Conservation (phyloP, 2,797 vertebrate species). For the Todus mexicanus region DNA sequence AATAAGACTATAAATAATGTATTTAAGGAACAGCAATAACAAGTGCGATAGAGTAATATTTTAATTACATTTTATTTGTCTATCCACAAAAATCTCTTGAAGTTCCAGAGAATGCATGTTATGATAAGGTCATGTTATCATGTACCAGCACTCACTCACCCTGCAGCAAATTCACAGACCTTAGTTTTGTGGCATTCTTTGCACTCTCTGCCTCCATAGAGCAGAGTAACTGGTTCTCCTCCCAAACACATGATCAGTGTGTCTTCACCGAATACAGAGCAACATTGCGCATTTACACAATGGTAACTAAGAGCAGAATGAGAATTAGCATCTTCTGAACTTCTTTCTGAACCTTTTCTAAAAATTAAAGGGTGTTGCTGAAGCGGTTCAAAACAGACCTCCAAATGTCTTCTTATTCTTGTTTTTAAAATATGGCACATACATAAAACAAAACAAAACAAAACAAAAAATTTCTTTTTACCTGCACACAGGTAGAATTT, state of each 20-base stretch:
- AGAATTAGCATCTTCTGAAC: neutral
- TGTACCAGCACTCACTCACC: neutral
- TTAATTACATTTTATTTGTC: neutral
- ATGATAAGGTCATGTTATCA: neutral
- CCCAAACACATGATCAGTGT: accelerated
- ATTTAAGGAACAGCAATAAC: neutral
- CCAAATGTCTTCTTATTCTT: neutral
- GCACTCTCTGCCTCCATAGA: neutral
- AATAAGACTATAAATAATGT: neutral
- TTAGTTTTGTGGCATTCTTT: neutral
- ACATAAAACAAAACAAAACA: neutral
- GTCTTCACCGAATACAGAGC: neutral
- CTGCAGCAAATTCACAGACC: neutral
- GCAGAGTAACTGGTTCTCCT: neutral
- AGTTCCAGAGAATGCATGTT: neutral
- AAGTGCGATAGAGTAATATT: neutral
- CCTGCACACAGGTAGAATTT: neutral
- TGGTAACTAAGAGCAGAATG: neutral
- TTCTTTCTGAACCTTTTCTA: neutral
- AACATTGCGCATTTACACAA: neutral
- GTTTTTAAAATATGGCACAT: neutral
- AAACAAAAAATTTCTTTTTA: neutral
- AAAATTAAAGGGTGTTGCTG: neutral
- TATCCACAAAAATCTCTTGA: neutral
- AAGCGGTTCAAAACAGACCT: neutral